Evolutionary conservation across 2,888 invertebrate species (phyloP).

Genomic region (Epinotia brunnichana): DNA sequence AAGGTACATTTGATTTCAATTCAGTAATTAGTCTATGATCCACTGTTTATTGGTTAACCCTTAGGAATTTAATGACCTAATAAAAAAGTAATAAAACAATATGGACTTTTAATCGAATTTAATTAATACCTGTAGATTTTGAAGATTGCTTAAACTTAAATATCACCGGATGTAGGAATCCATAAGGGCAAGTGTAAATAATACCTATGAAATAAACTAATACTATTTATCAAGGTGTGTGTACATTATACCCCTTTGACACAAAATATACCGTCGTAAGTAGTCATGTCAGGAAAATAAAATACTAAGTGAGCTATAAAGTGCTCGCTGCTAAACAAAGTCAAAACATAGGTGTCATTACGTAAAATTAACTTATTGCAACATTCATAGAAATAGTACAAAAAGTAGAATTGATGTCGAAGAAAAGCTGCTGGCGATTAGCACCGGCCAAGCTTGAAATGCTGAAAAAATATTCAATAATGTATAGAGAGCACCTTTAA

Average conservation of each 20-base stretch:
- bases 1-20: neutral
- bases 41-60: neutral
- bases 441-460: slow-evolving; percentile 27
- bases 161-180: slow-evolving; percentile 69
- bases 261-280: slow-evolving; percentile 12
- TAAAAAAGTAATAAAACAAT: slow-evolving; percentile 35
- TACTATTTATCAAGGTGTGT: slow-evolving; percentile 27
- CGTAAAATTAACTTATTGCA: slow-evolving; percentile 42
- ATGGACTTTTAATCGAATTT: slow-evolving; percentile 47
- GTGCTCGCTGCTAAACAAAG: slow-evolving; percentile 21
- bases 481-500: too few relatives aligned
- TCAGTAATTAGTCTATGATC: neutral
- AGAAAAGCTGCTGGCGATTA: slow-evolving; percentile 17
- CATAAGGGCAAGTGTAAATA: slow-evolving; percentile 61
- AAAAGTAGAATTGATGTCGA: slow-evolving; percentile 45
- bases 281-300: slow-evolving; percentile 17
- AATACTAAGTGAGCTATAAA: slow-evolving; percentile 24
- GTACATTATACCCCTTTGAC: slow-evolving; percentile 6
- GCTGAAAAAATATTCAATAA: slow-evolving; percentile 13
- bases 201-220: slow-evolving; percentile 47
- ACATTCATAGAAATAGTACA: slow-evolving; percentile 45
- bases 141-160: slow-evolving; percentile 57
- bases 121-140: slow-evolving; percentile 60
- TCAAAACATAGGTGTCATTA: slow-evolving; percentile 29
- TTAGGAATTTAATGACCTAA: neutral